A percentile compares a stretch with the other conserved stretches of the same genome.
phyloP scores from a whole-genome alignment of 2,113 vertebrate species.

The Rattus rattus region DNA sequence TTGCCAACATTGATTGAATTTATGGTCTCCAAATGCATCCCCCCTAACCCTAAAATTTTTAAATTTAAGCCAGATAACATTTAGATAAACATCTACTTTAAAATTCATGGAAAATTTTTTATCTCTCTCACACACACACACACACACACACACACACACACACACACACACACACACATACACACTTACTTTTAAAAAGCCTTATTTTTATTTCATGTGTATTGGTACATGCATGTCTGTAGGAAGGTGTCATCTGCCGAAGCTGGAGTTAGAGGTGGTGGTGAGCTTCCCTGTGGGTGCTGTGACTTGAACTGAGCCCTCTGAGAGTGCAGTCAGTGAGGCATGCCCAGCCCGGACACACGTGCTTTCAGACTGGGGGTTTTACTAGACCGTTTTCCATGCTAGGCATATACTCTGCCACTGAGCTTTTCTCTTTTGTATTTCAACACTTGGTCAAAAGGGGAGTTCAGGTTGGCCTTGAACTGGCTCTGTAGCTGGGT shows the following conservation, averaged over 20 bases:
- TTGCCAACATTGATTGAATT: background rate
- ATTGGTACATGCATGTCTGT: background rate
- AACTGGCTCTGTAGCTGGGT: background rate
- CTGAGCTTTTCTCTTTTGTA: background rate
- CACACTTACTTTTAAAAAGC: background rate
- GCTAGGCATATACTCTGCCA: background rate
- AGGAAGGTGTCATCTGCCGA: background rate
- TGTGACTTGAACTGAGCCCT: too few relatives aligned
- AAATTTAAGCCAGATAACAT: conserved; percentile 33
- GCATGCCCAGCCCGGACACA: too few relatives aligned
- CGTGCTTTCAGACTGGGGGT: background rate
- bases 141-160: background rate
- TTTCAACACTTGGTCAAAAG: background rate
- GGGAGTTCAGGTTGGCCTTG: background rate
- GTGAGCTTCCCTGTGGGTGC: too few relatives aligned
- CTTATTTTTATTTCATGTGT: background rate
- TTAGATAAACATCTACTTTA: background rate
- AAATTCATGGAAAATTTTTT: background rate
- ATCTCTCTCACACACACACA: background rate
- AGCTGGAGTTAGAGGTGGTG: background rate
- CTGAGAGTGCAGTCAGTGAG: too few relatives aligned
- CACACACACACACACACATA: background rate
- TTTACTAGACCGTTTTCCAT: background rate
- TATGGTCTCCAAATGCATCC: background rate
- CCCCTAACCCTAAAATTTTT: background rate